Percentiles rank a stretch among this genome's conserved stretches.
Conservation (phyloP, 2,113 vertebrate genomes). For the Phyllostomus hastatus region DNA sequence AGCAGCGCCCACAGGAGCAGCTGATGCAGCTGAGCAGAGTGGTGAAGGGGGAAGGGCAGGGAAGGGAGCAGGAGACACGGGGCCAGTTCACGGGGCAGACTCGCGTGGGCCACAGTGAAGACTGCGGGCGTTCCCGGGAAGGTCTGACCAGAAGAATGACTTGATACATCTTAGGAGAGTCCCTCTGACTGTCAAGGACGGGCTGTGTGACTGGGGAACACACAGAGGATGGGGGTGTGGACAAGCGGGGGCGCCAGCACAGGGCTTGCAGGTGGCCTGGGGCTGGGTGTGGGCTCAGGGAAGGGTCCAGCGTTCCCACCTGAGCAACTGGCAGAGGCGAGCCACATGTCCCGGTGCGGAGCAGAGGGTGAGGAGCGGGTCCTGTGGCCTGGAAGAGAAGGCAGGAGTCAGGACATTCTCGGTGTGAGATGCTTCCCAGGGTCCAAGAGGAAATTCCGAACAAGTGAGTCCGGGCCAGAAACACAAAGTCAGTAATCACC, state of each 20-base stretch:
- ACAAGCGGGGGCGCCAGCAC: neutral
- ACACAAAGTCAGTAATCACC: neutral
- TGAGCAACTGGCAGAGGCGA: neutral
- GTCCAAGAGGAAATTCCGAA: neutral
- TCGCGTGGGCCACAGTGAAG: fast-evolving
- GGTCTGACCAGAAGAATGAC: neutral
- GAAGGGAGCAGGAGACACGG: fast-evolving
- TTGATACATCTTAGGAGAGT: neutral
- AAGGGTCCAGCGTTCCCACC: neutral
- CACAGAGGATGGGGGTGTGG: neutral
- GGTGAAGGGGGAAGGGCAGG: fast-evolving
- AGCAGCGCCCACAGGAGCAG: neutral
- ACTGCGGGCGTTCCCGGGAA: neutral
- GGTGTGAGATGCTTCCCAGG: neutral
- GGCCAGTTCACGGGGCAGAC: neutral
- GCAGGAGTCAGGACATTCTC: neutral
- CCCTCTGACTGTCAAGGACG: neutral
- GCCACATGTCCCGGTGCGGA: neutral
- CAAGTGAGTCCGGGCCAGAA: neutral
- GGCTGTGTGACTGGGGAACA: neutral
- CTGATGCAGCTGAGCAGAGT: fast-evolving
- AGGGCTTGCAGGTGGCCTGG: neutral
- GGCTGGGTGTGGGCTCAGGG: neutral
- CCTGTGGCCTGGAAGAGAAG: neutral
- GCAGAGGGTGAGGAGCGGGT: neutral